Evolutionary conservation across 2,797 vertebrate genomes (phyloP), one percentile per base, ranked within the genome.

Genomic region (Neosilurus hyrtlii): DNA sequence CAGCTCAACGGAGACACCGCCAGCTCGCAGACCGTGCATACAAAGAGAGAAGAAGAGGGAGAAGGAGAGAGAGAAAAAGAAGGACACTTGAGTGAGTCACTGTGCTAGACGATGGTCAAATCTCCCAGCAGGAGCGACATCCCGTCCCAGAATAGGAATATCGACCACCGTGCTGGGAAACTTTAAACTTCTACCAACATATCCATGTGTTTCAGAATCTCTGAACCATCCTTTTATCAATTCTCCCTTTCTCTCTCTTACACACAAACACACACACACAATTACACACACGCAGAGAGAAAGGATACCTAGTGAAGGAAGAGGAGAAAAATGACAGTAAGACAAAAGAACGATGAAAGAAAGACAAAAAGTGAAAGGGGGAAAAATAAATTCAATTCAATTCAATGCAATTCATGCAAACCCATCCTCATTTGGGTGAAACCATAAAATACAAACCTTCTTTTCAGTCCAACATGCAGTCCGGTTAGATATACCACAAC

Each of bases 71-170:
- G 26, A 20, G 22, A 20, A 24, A 57, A 7, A 49, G 37, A 59
- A 37, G n/a, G 52, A 63, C 0, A 77, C 12, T 8, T n/a, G 37
- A 74, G 70, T 16, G 49, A 72, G 81, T 57, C 30, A 26, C 22
- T 51, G 57, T 11, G 76, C 57, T 63, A 26, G 24, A 70, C 65
- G 66, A 63, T 71, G 67, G 2, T 81, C 72, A 63, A 63, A 62
- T 81, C 79, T 84, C 56, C 15, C 63, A 76, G 56, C 78, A 74
- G 70, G 43, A 54, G 57, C 18, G 63, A 66, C 9, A 51, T 77
- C 18, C 70, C 24, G 52, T 77, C 18, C 70, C 24, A 37, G 59
- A 68, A 30, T 35, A 7, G 35, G 35, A 57, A 62, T 79, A 61
- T 74, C 52, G 79, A 67, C 74, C 35, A 2, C 14, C 2, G 37